A percentile compares a stretch with the other conserved stretches of the same genome.
Evolutionary conservation across 2,797 vertebrate genomes (phyloP).

Genomic region (Pterois miles): DNA sequence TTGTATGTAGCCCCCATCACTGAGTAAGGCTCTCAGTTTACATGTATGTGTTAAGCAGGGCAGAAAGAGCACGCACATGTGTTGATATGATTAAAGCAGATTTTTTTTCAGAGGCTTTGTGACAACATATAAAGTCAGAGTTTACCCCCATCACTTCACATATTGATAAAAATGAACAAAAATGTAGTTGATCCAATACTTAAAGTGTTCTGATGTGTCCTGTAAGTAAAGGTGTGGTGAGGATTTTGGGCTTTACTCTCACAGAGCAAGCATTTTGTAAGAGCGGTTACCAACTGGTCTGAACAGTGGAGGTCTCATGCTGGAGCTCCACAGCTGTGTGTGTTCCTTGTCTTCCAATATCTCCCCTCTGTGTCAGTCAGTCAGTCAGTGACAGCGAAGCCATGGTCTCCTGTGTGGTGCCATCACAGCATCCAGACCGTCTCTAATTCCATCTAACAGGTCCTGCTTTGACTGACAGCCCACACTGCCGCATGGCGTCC

Average conservation of each 20-base stretch:
- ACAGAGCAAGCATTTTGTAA: neutral
- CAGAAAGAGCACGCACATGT: neutral
- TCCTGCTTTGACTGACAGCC: conserved; percentile 48
- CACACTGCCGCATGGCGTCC: conserved; percentile 1
- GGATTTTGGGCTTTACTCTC: neutral
- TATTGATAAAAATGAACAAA: neutral
- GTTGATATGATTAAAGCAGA: neutral
- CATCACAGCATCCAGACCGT: conserved; percentile 30
- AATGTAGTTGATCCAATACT: neutral
- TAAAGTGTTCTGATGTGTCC: neutral
- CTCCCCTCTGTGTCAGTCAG: conserved; percentile 28
- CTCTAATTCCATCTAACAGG: conserved; percentile 42
- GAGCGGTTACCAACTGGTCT: neutral
- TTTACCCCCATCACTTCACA: neutral
- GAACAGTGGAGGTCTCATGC: conserved; percentile 16
- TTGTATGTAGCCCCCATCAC: too few species aligned
- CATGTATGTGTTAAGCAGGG: neutral
- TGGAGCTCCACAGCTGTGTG: conserved; percentile 13
- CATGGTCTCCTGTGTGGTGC: conserved; percentile 25
- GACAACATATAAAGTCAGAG: neutral
- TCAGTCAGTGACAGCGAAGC: conserved; percentile 31
- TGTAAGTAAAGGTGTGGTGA: neutral
- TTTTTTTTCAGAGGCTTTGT: neutral
- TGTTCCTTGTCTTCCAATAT: conserved; percentile 24
- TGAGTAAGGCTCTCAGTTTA: neutral